Conservation (phyloP, 2,797 vertebrate species). For the Harpagifer antarcticus region DNA sequence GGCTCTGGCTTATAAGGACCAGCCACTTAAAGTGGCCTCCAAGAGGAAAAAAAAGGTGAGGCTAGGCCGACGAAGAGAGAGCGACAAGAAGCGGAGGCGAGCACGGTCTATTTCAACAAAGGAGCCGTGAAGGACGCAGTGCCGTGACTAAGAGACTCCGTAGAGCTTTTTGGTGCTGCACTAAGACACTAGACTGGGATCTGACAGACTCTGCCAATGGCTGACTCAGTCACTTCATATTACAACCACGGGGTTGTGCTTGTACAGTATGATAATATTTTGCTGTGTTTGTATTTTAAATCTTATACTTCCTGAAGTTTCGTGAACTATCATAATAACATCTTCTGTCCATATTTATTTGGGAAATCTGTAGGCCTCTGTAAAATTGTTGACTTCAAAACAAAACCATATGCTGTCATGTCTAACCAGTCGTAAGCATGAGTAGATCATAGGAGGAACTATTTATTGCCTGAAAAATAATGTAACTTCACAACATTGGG, state of each 20-base stretch:
- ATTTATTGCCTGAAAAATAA: conserved; percentile 67
- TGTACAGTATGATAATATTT: conserved; percentile 63
- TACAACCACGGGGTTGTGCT: conserved; percentile 49
- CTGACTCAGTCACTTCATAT: conserved; percentile 51
- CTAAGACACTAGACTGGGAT: conserved; percentile 63
- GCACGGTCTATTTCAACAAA: conserved; percentile 76
- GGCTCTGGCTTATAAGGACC: conserved; percentile 90
- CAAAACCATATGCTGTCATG: conserved; percentile 42
- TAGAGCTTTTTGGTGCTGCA: conserved; percentile 49
- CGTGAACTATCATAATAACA: conserved; percentile 35
- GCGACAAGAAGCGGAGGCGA: conserved; percentile 90
- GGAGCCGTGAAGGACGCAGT: conserved; percentile 49
- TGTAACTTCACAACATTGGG: conserved; percentile 43
- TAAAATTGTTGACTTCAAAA: conserved; percentile 47
- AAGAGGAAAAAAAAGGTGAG: conserved; percentile 95
- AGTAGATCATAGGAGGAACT: conserved; percentile 42
- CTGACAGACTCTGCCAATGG: conserved; percentile 49
- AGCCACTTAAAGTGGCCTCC: conserved; percentile 86
- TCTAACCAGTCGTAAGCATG: conserved; percentile 40
- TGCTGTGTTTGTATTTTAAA: conserved; percentile 51
- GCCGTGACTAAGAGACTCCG: conserved; percentile 35
- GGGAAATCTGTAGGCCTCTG: conserved; percentile 51
- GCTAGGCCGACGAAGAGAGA: conserved; percentile 90
- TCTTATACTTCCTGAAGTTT: conserved; percentile 51
- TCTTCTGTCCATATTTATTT: conserved; percentile 74